Evolutionary conservation across 2,888 invertebrate genomes (phyloP).

Genomic region (Sturmia bella): DNA sequence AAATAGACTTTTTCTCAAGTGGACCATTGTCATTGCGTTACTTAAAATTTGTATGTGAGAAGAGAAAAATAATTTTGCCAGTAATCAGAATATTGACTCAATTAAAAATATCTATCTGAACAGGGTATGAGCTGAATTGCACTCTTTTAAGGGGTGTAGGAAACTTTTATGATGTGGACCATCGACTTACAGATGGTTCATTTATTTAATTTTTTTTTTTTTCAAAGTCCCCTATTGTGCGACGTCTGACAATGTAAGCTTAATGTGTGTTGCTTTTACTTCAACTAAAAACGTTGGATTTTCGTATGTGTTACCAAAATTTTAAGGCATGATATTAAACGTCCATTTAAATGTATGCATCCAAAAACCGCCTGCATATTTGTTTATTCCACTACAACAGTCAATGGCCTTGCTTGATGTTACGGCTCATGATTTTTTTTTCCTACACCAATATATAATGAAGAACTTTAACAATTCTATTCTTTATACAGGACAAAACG

Average conservation of each 20-base stretch:
- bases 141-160: too few relatives aligned
- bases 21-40: too few relatives aligned
- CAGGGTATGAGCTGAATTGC: too few relatives aligned
- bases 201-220: too few relatives aligned
- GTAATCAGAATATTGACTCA: too few relatives aligned
- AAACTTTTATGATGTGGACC: too few relatives aligned
- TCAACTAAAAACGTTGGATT: conserved; percentile 4
- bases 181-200: too few relatives aligned
- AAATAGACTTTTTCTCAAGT: too few relatives aligned
- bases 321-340: conserved; percentile 37
- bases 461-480: conserved; percentile 7
- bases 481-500: conserved; percentile 13
- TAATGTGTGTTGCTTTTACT: background rate
- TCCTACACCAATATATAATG: conserved; percentile 40
- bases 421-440: conserved; percentile 29
- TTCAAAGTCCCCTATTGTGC: too few relatives aligned
- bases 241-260: background rate
- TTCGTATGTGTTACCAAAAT: conserved; percentile 39
- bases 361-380: background rate
- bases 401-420: conserved; percentile 10
- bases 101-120: too few relatives aligned
- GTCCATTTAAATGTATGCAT: conserved; percentile 19
- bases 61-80: too few relatives aligned
- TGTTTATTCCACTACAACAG: background rate
- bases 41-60: too few relatives aligned